Evolutionary conservation across 1,140 invertebrate genomes (phyloP).

Genomic region (Trachelipus rathkii): DNA sequence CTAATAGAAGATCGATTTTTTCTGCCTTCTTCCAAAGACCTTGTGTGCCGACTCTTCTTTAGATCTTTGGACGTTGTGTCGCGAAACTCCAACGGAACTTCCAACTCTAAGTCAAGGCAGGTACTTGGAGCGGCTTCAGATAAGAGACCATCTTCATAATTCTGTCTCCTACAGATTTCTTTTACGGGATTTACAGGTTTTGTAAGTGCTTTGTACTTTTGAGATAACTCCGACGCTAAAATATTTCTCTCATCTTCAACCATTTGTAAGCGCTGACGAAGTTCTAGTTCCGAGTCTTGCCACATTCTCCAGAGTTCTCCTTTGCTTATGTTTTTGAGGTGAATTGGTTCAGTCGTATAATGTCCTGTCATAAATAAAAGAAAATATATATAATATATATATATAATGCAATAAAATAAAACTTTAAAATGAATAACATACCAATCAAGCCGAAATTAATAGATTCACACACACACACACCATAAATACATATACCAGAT

Average conservation of each 20-base stretch:
- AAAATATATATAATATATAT: too few relatives aligned
- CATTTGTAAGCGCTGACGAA: background rate
- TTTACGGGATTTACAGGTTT: background rate
- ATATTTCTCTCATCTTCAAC: slow-evolving; percentile 4
- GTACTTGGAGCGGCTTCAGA: background rate
- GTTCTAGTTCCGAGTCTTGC: background rate
- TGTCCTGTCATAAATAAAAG: background rate
- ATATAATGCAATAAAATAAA: too few relatives aligned
- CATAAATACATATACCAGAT: too few relatives aligned
- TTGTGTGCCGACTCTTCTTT: background rate
- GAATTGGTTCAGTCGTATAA: background rate
- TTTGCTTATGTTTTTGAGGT: background rate
- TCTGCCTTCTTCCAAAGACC: background rate
- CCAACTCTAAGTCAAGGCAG: background rate
- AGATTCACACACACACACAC: too few relatives aligned
- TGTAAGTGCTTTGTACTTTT: background rate
- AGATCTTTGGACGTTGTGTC: background rate
- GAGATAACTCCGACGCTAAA: background rate
- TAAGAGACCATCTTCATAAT: background rate
- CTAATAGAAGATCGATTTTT: background rate
- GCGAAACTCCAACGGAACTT: background rate
- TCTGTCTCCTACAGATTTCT: background rate
- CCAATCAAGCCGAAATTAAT: too few relatives aligned
- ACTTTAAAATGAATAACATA: too few relatives aligned
- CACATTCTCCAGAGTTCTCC: slow-evolving; percentile 2